These are phyloP conservation scores for Megalopta genalis DNA, from an alignment of 1,140 invertebrate genomes.

Conservation along the genomic window DNA sequence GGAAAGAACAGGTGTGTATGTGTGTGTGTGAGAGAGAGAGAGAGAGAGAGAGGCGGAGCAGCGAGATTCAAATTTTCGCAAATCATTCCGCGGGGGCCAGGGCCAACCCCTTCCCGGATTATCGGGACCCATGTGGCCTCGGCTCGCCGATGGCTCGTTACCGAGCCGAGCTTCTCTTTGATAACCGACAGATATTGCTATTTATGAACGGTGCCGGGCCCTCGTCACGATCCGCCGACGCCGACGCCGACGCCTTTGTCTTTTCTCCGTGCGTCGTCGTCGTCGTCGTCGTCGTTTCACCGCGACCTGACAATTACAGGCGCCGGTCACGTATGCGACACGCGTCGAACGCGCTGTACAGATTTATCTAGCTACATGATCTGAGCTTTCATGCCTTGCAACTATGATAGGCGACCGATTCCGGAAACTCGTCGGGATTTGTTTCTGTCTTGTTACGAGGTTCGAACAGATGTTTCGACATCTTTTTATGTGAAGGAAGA, in stretches of 20 bases:
- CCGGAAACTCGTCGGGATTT: no score
- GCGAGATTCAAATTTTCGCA: constrained; percentile 75
- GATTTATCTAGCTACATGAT: constrained; percentile 21
- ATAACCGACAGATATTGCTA: constrained; percentile 79
- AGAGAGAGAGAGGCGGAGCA: constrained; percentile 4
- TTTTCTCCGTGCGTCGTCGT: constrained; percentile 37
- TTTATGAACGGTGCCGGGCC: constrained; percentile 72
- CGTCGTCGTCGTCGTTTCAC: background rate
- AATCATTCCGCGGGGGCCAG: constrained; percentile 65
- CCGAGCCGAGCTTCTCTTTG: constrained; percentile 70
- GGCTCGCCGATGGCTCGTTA: constrained; percentile 78
- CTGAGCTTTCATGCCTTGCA: constrained; percentile 21
- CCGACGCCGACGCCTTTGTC: constrained; percentile 41
- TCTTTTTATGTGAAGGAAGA: no score
- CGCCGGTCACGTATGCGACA: constrained; percentile 55
- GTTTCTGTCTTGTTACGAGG: no score
- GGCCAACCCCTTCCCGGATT: constrained; percentile 66
- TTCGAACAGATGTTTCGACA: no score
- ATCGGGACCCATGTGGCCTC: constrained; percentile 77
- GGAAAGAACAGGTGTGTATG: background rate
- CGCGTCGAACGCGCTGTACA: constrained; percentile 45
- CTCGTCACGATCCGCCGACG: constrained; percentile 43
- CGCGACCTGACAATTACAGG: constrained; percentile 24
- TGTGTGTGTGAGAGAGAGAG: no score
- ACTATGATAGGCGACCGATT: background rate